phyloP scores from a whole-genome alignment of 2,888 invertebrate species.

The Coleophora flavipennella region DNA sequence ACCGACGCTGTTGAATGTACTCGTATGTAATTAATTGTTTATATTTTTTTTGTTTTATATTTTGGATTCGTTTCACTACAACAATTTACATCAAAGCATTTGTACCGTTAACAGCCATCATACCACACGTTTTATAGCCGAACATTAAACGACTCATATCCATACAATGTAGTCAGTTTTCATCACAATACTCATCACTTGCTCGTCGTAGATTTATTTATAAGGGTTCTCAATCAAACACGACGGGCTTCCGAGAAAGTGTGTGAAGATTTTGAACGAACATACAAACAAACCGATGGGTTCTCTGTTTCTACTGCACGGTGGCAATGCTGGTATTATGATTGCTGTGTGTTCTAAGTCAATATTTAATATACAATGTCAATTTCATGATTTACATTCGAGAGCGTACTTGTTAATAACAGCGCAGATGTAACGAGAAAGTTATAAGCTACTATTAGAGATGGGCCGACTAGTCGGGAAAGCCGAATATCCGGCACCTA shows the following conservation, averaged over 20 bases:
- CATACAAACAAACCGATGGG: conserved; percentile 37
- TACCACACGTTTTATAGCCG: background rate
- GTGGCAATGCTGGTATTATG: conserved; percentile 39
- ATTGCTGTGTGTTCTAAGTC: conserved; percentile 31
- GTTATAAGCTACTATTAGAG: too few relatives aligned
- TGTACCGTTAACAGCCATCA: background rate
- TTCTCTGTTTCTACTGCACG: conserved; percentile 57
- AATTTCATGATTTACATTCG: conserved; percentile 20
- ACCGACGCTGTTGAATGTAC: too few relatives aligned
- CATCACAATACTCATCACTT: conserved; percentile 19
- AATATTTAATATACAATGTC: conserved; percentile 23
- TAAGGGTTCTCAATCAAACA: conserved; percentile 55
- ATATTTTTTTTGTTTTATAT: too few relatives aligned
- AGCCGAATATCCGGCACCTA: too few relatives aligned
- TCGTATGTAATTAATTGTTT: too few relatives aligned
- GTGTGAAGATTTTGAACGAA: conserved; percentile 7
- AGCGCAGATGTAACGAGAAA: too few relatives aligned
- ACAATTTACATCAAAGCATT: too few relatives aligned
- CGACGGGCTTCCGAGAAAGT: conserved; percentile 46
- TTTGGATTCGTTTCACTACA: too few relatives aligned
- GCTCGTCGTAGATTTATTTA: conserved; percentile 38
- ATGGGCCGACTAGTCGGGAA: too few relatives aligned
- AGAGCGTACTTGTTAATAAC: background rate
- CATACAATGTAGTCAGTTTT: conserved; percentile 5
- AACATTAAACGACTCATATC: background rate